Evolutionary conservation across 92 coral and sea anemone genomes (phyloP).

Genomic region (Epizoanthus illoricatus): DNA sequence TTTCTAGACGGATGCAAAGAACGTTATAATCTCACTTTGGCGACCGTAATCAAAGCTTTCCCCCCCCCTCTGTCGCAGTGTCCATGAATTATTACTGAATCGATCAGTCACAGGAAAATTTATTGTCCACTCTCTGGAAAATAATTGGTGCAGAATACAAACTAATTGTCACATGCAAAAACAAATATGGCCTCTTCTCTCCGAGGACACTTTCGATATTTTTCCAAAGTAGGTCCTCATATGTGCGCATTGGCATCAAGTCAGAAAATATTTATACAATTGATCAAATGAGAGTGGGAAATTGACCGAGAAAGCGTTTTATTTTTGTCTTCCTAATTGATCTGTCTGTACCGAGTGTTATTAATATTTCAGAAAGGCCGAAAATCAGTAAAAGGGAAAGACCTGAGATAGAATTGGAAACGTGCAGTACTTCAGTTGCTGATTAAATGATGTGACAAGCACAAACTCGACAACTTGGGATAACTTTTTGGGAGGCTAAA

Average conservation of each 20-base stretch:
- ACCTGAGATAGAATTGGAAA: not conserved
- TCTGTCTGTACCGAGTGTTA: constrained; percentile 54
- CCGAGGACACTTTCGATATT: constrained; percentile 53
- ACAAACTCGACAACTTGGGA: constrained; percentile 4
- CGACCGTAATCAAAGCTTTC: constrained; percentile 45
- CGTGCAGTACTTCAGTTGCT: not conserved
- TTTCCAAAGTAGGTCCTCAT: constrained; percentile 47
- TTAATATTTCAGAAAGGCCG: constrained; percentile 56
- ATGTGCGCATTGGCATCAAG: constrained; percentile 51
- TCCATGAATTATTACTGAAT: constrained; percentile 76
- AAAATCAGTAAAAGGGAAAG: constrained; percentile 15
- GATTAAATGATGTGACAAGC: not conserved
- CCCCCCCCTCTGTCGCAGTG: constrained; percentile 52
- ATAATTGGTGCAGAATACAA: constrained; percentile 72
- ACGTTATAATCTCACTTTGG: constrained; percentile 11
- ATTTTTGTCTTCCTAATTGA: constrained; percentile 57
- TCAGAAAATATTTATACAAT: constrained; percentile 57
- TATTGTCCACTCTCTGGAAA: constrained; percentile 46
- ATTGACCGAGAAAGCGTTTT: constrained; percentile 35
- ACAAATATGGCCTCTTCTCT: constrained; percentile 59
- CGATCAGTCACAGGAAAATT: constrained; percentile 45
- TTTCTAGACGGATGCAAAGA: not conserved
- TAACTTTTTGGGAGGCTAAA: not conserved
- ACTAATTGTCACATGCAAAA: constrained; percentile 72
- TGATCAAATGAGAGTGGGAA: constrained; percentile 57